A percentile compares a stretch with the other conserved stretches of the same genome.
These are phyloP conservation scores for Decapterus maruadsi DNA, from an alignment of 2,797 vertebrate species.

Conservation along the genomic window DNA sequence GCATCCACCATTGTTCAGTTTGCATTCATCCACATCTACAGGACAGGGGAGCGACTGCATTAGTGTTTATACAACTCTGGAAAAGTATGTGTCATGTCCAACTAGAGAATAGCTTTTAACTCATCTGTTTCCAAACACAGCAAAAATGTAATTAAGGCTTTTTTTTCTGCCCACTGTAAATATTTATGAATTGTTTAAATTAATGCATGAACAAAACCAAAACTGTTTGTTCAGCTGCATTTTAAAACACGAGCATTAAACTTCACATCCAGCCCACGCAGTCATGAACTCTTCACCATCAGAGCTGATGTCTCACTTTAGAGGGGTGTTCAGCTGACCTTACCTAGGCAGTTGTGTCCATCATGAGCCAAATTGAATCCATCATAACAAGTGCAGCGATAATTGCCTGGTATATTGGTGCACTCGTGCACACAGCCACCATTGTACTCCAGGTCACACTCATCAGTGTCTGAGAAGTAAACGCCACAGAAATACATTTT, in stretches of 20 bases:
- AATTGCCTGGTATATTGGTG: constrained; percentile 98
- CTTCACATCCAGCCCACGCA: constrained; percentile 45
- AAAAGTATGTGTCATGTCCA: constrained; percentile 21
- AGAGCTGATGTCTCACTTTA: constrained; percentile 18
- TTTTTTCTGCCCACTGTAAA: constrained; percentile 34
- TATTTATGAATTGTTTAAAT: constrained; percentile 29
- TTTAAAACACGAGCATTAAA: constrained; percentile 32
- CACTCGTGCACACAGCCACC: constrained; percentile 98
- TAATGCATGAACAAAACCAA: constrained; percentile 23
- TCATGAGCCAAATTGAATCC: constrained; percentile 97
- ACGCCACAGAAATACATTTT: constrained; percentile 68
- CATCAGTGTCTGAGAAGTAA: constrained; percentile 92
- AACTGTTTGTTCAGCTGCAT: constrained; percentile 31
- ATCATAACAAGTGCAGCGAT: constrained; percentile 96
- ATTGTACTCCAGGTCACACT: constrained; percentile 94
- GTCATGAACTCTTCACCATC: constrained; percentile 39
- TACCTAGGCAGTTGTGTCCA: constrained; percentile 98
- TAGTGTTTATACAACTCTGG: constrained; percentile 39
- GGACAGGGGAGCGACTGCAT: constrained; percentile 31
- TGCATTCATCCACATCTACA: constrained; percentile 95
- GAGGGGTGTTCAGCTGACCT: constrained; percentile 61
- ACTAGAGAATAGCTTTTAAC: constrained; percentile 14
- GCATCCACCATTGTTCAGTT: constrained; percentile 96
- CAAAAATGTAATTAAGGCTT: constrained; percentile 29
- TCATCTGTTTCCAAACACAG: constrained; percentile 34